A percentile compares a stretch with the other conserved stretches of the same genome.
Evolutionary conservation across 2,888 invertebrate genomes (phyloP).

Genomic region (Dicycla oo): DNA sequence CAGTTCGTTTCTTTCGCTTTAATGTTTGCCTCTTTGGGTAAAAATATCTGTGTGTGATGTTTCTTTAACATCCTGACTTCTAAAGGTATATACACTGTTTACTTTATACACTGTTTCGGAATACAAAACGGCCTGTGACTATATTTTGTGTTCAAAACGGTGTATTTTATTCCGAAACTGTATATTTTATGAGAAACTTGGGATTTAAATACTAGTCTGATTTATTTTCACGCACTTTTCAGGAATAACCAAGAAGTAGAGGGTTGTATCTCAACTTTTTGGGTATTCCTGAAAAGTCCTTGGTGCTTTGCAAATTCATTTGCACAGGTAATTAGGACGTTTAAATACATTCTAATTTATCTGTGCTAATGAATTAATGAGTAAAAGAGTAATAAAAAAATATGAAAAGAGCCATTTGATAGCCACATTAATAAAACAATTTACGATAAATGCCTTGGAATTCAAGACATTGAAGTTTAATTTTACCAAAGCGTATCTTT

Average conservation of each 20-base stretch:
- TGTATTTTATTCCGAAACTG: too few species aligned
- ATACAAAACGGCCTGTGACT: conserved; percentile 22
- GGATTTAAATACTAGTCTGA: conserved; percentile 6
- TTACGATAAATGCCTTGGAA: conserved; percentile 49
- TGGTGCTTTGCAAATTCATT: neutral
- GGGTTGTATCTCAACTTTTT: neutral
- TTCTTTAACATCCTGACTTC: conserved; percentile 68
- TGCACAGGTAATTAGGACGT: neutral
- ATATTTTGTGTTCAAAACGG: conserved; percentile 1
- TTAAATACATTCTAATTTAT: too few species aligned
- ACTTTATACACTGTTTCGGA: conserved; percentile 8
- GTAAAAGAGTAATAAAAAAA: too few species aligned
- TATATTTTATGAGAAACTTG: neutral
- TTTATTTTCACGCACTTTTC: neutral
- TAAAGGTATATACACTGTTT: conserved; percentile 23
- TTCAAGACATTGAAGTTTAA: conserved; percentile 63
- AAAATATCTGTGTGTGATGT: conserved; percentile 80
- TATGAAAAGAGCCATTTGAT: neutral
- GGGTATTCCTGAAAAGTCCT: neutral
- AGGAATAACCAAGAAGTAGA: neutral
- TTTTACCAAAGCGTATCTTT: conserved; percentile 72
- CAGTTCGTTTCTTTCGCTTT: conserved; percentile 75
- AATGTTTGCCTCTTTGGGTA: conserved; percentile 76
- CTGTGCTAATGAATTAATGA: too few species aligned
- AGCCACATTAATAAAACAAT: conserved; percentile 29